Evolutionary conservation across 2,113 vertebrate genomes (phyloP), one percentile per base, ranked within the genome.

Genomic region (Grus americana): DNA sequence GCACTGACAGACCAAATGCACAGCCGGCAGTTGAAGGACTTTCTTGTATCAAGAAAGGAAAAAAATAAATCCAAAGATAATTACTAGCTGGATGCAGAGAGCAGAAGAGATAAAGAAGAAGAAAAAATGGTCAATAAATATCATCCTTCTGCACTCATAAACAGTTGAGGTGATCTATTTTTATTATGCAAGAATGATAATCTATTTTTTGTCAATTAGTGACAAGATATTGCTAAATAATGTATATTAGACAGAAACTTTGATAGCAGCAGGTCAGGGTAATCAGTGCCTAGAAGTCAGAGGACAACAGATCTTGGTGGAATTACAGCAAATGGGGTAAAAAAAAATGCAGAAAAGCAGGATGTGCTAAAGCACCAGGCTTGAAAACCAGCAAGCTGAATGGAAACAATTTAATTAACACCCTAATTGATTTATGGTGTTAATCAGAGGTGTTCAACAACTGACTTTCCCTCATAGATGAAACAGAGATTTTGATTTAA

Each of bases 391-490:
- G 58, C 5, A 78, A 80, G 42, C 3, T 52, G 24, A 66, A 84
- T 34, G 46, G 16, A 67, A 86, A 40, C 15, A 61, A 74, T 58
- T 78, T 67, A 34, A 87, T 67, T 38, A 65, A 86, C 17, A 47
- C 6, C 4, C 24, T 23, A 30, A 75, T 5, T 11, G 34, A 5
- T n/a, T 55, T 42, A 42, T 1, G 18, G 13, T 30, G 67, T 23
- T 50, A 79, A n/a, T 46, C 11, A 76, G 42, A 76, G 15, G 24
- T 38, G 42, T 7, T 73, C 24, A 61, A 30, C 15, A 54, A 55
- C 0, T 67, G 27, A 63, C 21, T 55, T 65, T 38, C 8, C 23
- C n/a, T 26, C 26, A 63, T 0, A 73, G 23, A n/a, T 23, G 4
- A 68, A 82, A 90, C 6, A n/a, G 11, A 27, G 29, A 47, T 30